Evolutionary conservation across 2,888 invertebrate genomes (phyloP), one percentile per base, ranked within the genome.

Genomic region (Sphaerophoria rueppellii): DNA sequence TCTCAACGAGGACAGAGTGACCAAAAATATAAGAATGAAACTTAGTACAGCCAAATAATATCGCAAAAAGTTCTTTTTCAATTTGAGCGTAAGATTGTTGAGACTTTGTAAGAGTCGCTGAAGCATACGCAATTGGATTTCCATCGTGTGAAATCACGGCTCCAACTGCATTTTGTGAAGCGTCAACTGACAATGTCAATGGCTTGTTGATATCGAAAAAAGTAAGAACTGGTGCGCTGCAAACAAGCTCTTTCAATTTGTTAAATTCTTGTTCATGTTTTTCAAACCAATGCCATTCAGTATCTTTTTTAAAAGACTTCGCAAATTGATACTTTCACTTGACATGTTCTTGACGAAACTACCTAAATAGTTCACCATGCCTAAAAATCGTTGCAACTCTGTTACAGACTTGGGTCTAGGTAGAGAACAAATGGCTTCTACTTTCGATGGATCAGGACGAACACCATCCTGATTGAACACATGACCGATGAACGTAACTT

Each of bases 311-410:
- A 86, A 63, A 7, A 86, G 67, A 34, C 75, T 73, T 2, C 82
- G 40, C 7, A 82, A 74, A 69, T 87, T 67, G 40, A 69, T 75
- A 72, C 72, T 87, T 70, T 87, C 73, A 9, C n/a, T 32, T 5
- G 87, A 81, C 48, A 88, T 52, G 72, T 82, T 83, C n/a, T 86
- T 70, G 60, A 88, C 76, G 85, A 87, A 88, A 11, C 71, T 78
- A 14, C 86, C 76, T 12, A 87, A 50, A 71, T 88, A 88, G 54
- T 87, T 88, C 2, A 87, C 71, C 82, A 87, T 82, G 9, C 85
- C 87, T n/a, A 87, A 50, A 48, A 88, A 67, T 9, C 82, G 69
- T 67, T 86, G 78, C 6, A 87, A 55, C 34, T 87, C 81, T 7
- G 70, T 75, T 16, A 55, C 72, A 34, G 60, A 79, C 14, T 37